These are phyloP conservation scores for Cryptotis parvus DNA, from an alignment of 2,113 vertebrate species.

Conservation along the genomic window DNA sequence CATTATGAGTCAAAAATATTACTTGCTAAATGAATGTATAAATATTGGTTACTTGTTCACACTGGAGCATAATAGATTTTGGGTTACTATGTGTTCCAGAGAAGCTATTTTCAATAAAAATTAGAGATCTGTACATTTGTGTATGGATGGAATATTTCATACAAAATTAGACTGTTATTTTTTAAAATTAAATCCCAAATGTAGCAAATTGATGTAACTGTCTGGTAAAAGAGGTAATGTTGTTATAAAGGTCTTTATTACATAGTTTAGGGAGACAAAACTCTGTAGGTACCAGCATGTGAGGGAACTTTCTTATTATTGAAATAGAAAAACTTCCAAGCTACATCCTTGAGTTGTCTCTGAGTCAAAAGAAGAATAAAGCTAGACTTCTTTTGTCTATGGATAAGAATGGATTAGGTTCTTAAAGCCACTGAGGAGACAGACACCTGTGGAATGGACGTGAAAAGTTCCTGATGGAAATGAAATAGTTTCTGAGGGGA, in stretches of 20 bases:
- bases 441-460: neutral
- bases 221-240: neutral
- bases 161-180: neutral
- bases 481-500: neutral
- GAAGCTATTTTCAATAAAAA: conserved; percentile 23
- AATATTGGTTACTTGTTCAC: neutral
- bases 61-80: neutral
- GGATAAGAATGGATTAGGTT: neutral
- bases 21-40: conserved; percentile 43
- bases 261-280: neutral
- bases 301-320: neutral
- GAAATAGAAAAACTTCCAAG: neutral
- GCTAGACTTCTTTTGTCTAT: neutral
- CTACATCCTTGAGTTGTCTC: neutral
- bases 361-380: neutral
- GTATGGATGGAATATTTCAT: neutral
- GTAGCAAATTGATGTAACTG: neutral
- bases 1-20: conserved; percentile 6
- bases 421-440: neutral
- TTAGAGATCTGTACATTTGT: neutral
- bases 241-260: neutral
- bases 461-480: neutral
- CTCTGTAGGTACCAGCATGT: accelerated
- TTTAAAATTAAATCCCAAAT: neutral
- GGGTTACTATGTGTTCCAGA: neutral